Conservation (phyloP, 2,113 vertebrate species). For the Procavia capensis region DNA sequence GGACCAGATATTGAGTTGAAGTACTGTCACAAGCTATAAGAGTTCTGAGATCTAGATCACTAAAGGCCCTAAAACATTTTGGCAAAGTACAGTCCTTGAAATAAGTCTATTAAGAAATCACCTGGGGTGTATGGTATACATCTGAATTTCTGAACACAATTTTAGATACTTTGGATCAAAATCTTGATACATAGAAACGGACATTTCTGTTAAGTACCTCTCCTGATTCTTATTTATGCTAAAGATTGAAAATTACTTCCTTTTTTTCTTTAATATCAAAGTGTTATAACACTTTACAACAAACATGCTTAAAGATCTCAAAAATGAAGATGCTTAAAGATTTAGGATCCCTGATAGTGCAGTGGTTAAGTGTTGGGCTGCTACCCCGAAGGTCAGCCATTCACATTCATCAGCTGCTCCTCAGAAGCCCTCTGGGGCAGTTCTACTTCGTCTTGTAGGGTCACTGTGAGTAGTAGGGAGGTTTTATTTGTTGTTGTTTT, state of each 20-base stretch:
- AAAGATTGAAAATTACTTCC: background rate
- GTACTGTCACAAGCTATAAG: background rate
- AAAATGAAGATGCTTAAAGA: background rate
- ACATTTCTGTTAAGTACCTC: background rate
- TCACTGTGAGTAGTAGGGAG: too few relatives aligned
- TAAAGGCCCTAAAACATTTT: background rate
- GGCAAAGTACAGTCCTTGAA: background rate
- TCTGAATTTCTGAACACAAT: background rate
- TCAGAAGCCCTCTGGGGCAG: too few relatives aligned
- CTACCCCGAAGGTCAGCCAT: too few relatives aligned
- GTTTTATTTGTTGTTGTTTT: too few relatives aligned
- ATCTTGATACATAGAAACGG: background rate
- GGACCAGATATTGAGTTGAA: background rate
- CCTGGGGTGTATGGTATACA: background rate
- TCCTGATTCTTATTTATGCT: background rate
- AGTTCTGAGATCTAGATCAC: background rate
- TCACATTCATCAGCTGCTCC: too few relatives aligned
- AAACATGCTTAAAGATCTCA: too few relatives aligned
- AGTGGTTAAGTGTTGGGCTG: too few relatives aligned
- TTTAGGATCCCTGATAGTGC: too few relatives aligned
- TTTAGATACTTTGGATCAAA: background rate
- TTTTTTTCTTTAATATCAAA: background rate
- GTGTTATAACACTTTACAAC: background rate
- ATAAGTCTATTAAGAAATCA: background rate
- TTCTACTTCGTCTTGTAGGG: too few relatives aligned